Base-by-base conservation (phyloP, 2,113 vertebrate species). In the Gymnarchus niloticus region DNA sequence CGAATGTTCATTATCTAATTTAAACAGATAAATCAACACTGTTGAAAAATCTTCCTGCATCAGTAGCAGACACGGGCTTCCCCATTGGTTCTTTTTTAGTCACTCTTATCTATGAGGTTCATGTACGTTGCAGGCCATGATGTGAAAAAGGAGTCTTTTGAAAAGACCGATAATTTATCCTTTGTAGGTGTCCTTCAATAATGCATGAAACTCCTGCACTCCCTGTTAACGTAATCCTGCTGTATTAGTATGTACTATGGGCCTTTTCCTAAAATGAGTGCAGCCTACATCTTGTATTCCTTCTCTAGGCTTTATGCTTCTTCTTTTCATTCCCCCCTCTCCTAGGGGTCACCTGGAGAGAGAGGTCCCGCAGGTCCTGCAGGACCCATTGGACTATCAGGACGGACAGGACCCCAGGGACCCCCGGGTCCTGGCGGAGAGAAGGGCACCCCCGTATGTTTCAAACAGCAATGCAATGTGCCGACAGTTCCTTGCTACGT, bases 381-480 rank as follows among this genome's bases (percentile, higher is more conserved):
- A 1, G 97, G 98, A 23, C 97, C 97, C 23, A 98, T 99, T 33
- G 97, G 97, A 3, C 91, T 97, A 46, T 96, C 97, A 0, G 98
- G 98, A 48, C 96, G 97, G 17, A 96, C 96, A 0, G 98, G 98
- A 17, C 97, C 97, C 4, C 97, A 99, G 89, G 97, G 97, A 8
- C 97, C 97, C 0, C 97, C 97, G 0, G 98, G 98, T 25, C 97
- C 97, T 0, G 96, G 98, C 69, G 98, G 98, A 84, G 98, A 99
- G 92, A 99, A 99, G 87, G 98, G 98, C 10, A 97, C 95, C 87
- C 98, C 98, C 0, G 98, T 99, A 90, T 96, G 96, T 97, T 88
- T 56, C 17, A 7, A n/a, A 46, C 56, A 23, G 76, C 19, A n/a
- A 41, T 23, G 28, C 33, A 19, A 69, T 69, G 33, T n/a, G n/a